These are phyloP conservation scores for Drosophila asahinai DNA, from an alignment of 1,140 invertebrate genomes.

Conservation along the genomic window DNA sequence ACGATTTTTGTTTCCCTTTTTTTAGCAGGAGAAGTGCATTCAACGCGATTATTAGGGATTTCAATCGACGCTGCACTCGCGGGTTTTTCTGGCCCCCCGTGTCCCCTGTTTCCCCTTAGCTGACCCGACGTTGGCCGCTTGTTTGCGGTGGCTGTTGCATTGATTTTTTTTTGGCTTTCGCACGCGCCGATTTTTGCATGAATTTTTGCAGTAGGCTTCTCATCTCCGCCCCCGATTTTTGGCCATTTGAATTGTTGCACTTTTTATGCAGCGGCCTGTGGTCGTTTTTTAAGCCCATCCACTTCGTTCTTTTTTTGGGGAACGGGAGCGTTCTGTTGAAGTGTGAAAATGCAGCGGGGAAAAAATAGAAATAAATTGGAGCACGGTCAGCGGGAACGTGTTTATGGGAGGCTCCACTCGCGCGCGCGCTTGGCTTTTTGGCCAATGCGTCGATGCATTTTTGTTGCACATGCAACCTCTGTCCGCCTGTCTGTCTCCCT, in stretches of 20 bases:
- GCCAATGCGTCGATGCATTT: conserved; percentile 70
- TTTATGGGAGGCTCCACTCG: conserved; percentile 44
- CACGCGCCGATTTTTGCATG: conserved; percentile 70
- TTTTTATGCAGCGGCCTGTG: conserved; percentile 72
- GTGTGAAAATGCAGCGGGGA: conserved; percentile 75
- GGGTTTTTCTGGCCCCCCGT: conserved; percentile 8
- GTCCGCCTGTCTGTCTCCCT: conserved; percentile 8
- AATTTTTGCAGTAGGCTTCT: conserved; percentile 75
- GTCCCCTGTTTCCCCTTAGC: too few species aligned
- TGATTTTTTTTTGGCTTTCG: conserved; percentile 61
- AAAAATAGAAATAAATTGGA: conserved; percentile 46
- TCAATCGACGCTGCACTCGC: conserved; percentile 76
- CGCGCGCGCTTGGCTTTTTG: conserved; percentile 45
- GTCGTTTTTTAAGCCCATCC: conserved; percentile 9
- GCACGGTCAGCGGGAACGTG: conserved; percentile 54
- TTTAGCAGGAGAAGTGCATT: conserved; percentile 63
- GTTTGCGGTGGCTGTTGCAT: conserved; percentile 73
- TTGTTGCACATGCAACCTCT: conserved; percentile 75
- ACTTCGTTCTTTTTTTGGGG: neutral
- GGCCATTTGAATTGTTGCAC: conserved; percentile 80
- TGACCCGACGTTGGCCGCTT: conserved; percentile 47
- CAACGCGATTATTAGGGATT: conserved; percentile 81
- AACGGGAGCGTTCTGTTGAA: conserved; percentile 63
- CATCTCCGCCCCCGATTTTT: conserved; percentile 29
- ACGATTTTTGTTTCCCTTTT: conserved; percentile 15